These are phyloP conservation scores for Drosophila cyrtoloma DNA, from an alignment of 2,888 invertebrate species.

Conservation along the genomic window DNA sequence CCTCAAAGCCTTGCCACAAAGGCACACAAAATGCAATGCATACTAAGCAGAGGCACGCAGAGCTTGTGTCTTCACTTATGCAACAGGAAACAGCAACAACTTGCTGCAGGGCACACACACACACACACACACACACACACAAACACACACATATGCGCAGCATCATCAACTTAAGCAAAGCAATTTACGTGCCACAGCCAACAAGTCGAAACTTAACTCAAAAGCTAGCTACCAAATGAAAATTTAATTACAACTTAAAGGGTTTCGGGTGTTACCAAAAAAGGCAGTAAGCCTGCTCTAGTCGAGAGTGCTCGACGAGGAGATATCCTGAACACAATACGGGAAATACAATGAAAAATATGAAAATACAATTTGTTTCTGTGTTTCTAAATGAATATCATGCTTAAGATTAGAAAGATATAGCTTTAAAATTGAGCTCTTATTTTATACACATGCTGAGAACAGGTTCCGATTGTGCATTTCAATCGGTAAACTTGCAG, in stretches of 20 bases:
- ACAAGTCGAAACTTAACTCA: conserved; percentile 8
- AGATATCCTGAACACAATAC: not conserved
- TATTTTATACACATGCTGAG: too few relatives aligned
- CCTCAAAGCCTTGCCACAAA: conserved; percentile 48
- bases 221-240: conserved; percentile 14
- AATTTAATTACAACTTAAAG: conserved; percentile 77
- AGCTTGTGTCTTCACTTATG: conserved; percentile 47
- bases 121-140: not conserved
- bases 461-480: too few relatives aligned
- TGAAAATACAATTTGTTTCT: not conserved
- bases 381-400: not conserved
- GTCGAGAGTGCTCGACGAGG: not conserved
- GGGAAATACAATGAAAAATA: not conserved
- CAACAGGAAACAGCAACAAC: conserved; percentile 45
- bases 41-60: conserved; percentile 58
- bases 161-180: conserved; percentile 28
- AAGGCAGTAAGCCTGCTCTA: not conserved
- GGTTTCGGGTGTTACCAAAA: conserved; percentile 32
- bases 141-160: not conserved
- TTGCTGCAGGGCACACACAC: not conserved
- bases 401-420: not conserved
- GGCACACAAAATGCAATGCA: conserved; percentile 70
- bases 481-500: not conserved
- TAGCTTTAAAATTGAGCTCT: rapidly evolving
- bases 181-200: conserved; percentile 30